phyloP scores from a whole-genome alignment of 2,797 vertebrate genomes.

The Hemibagrus guttatus region DNA sequence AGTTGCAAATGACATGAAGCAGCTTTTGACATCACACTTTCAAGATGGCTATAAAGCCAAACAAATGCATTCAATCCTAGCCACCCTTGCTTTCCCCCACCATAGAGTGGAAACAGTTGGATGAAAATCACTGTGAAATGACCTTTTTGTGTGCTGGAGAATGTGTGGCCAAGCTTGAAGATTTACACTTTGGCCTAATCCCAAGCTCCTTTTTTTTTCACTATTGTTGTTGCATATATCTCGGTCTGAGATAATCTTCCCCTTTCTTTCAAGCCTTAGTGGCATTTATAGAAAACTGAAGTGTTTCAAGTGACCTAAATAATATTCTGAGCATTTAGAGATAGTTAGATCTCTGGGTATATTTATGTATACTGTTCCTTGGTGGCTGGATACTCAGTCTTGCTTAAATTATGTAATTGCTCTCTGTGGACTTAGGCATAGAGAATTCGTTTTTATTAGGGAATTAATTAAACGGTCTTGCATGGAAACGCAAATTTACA shows the following conservation, averaged over 20 bases:
- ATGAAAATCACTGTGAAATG: conserved; percentile 86
- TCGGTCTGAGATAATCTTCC: conserved; percentile 89
- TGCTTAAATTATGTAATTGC: conserved; percentile 29
- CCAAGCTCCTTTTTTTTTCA: conserved; percentile 73
- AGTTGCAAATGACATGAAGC: conserved; percentile 62
- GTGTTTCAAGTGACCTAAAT: conserved; percentile 82
- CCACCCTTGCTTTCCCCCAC: conserved; percentile 78
- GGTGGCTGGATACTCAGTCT: conserved; percentile 25
- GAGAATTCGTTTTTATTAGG: background rate
- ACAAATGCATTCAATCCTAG: conserved; percentile 70
- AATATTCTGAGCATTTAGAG: conserved; percentile 64
- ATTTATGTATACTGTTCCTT: conserved; percentile 47
- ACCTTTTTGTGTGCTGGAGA: conserved; percentile 80
- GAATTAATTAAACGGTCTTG: background rate
- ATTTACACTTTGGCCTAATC: conserved; percentile 88
- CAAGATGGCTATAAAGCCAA: conserved; percentile 78
- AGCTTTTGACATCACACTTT: conserved; percentile 81
- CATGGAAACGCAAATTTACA: background rate
- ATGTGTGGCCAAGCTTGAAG: conserved; percentile 75
- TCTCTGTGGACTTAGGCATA: conserved; percentile 32
- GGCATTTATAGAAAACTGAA: conserved; percentile 91
- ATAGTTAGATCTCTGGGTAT: conserved; percentile 53
- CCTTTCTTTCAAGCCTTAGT: conserved; percentile 85
- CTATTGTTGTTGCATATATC: conserved; percentile 89
- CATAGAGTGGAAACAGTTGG: conserved; percentile 52